Base-by-base conservation (phyloP, 1,140 invertebrate genomes). In the Daktulosphaira vitifoliae region DNA sequence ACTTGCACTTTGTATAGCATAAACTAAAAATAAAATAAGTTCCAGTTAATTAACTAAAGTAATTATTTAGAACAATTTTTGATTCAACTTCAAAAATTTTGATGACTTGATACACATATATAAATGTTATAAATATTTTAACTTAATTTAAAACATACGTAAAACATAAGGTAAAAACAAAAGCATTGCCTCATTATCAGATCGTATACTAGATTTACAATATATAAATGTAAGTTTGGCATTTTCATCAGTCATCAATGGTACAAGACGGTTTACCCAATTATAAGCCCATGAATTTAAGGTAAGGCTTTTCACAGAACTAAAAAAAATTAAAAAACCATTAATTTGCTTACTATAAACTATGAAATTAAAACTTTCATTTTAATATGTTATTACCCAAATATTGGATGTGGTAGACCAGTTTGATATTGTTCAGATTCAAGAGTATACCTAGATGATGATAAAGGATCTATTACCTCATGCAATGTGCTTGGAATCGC, bases 231-330 rank as follows among this genome's bases (percentile, higher is more conserved):
- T 71, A 29, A 79, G 75, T 16, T 77, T 77, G 16, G 78, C 78
- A 23, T 76, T 76, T 23, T 80, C 75, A 0, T 76, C 74, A 16
- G 80, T 76, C 20, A 85, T 77, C 9, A 78, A 73, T 0, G 78
- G 77, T 25, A 85, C 81, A 2, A 86, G 68, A 38, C 80, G 78
- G n/a, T 74, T 76, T 0, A 81, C 78, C 82, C 83, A 85, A 67
- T 82, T 84, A 68, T 83, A 82, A n/a, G 85, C 80, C 87, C 87
- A 89, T 68, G 81, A 78, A 69, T 84, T 79, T 69, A 85, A 85
- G 23, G 80, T 82, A 18, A 80, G 78, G 26, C 81, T 82, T 54
- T 77, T 77, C 64, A 78, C 77, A 4, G 84, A 85, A 25, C 85
- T 84, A 72, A 81, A 84, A 23, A 85, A 73, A 1, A 82, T 81